Conservation (phyloP, 2,888 invertebrate species). For the Tetanocera ferruginea region DNA sequence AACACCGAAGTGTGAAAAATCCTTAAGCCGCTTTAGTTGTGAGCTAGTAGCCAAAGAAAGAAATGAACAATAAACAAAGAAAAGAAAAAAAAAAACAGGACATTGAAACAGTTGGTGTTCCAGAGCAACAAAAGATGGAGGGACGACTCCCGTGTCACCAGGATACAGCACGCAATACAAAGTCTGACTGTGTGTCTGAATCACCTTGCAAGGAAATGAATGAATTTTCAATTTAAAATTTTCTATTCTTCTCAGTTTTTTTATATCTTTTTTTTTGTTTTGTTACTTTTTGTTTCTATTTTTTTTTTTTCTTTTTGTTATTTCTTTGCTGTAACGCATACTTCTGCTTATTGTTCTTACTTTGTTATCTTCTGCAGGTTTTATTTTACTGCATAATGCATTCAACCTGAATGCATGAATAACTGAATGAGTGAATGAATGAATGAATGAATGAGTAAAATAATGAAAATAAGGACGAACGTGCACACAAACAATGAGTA, state of each 20-base stretch:
- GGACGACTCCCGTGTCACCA: too few species aligned
- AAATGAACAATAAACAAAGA: not conserved
- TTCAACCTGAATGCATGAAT: too few species aligned
- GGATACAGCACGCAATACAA: too few species aligned
- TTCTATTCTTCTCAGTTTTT: conserved; percentile 27
- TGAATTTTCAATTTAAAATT: conserved; percentile 47
- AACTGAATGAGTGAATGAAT: too few species aligned
- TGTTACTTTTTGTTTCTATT: not conserved
- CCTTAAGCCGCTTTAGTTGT: conserved; percentile 32
- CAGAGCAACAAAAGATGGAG: not conserved
- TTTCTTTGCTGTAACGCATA: not conserved
- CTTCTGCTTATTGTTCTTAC: not conserved
- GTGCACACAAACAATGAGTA: too few species aligned
- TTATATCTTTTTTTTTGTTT: conserved; percentile 30
- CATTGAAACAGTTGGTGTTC: conserved; percentile 22
- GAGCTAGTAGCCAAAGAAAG: not conserved
- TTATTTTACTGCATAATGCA: too few species aligned
- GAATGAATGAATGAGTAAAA: too few species aligned
- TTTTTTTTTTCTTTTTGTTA: not conserved
- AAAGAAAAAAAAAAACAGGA: conserved; percentile 3
- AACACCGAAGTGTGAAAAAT: conserved; percentile 22
- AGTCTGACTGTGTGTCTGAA: not conserved
- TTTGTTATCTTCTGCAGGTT: not conserved
- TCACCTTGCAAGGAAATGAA: conserved; percentile 37
- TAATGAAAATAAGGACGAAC: too few species aligned